phyloP scores from a whole-genome alignment of 2,888 invertebrate species.

The Melanophora roralis region DNA sequence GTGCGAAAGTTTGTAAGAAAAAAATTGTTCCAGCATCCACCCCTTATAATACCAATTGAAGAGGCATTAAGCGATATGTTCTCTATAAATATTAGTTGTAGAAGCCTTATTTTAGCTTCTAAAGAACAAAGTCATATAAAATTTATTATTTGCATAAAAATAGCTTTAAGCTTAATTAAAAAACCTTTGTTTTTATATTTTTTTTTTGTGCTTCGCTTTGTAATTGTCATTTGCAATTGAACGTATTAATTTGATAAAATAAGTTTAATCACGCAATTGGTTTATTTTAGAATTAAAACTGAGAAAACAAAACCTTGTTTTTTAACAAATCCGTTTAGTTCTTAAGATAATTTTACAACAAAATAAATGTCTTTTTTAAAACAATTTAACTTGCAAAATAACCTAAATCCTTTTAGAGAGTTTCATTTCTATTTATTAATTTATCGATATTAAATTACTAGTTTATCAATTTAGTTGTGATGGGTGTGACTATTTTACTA shows the following conservation, averaged over 20 bases:
- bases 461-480: too few species aligned
- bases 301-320: constrained; percentile 55
- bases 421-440: too few species aligned
- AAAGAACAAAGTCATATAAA: constrained; percentile 5
- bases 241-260: constrained; percentile 33
- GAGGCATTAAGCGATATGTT: too few species aligned
- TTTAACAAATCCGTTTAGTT: constrained; percentile 48
- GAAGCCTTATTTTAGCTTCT: constrained; percentile 43
- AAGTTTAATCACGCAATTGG: constrained; percentile 55
- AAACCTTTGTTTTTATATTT: constrained; percentile 19
- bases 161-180: constrained; percentile 18
- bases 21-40: too few species aligned
- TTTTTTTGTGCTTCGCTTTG: not conserved
- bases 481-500: too few species aligned
- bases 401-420: too few species aligned
- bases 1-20: too few species aligned
- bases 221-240: constrained; percentile 43
- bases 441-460: too few species aligned
- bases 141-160: constrained; percentile 30
- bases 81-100: constrained; percentile 42
- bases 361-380: too few species aligned
- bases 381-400: too few species aligned
- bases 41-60: too few species aligned
- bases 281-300: constrained; percentile 18
- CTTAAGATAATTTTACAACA: not conserved